Base-by-base conservation (phyloP, 2,797 vertebrate species). In the Trematomus bernacchii region DNA sequence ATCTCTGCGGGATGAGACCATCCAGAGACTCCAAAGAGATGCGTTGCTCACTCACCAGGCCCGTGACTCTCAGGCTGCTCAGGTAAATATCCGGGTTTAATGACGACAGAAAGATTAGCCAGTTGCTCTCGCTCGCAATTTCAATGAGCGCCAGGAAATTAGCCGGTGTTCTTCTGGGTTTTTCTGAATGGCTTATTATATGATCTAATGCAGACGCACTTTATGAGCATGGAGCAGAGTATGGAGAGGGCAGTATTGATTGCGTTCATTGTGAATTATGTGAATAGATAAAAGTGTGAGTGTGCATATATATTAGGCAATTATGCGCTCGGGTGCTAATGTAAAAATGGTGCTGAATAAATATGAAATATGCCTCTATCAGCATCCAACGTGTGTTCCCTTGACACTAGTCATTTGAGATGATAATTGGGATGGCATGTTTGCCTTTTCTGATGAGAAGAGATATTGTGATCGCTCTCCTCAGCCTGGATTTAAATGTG, bases 261-360 rank as follows among this genome's bases (percentile, higher is more conserved):
- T 94, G 89, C 61, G 65, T 85, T 93, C 85, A 89, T 92, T 93
- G 89, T 92, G 92, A 93, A 92, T 92, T 92, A 93, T 93, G 93
- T 93, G 93, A 91, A 93, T 93, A 95, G 93, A 93, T 92, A 93
- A 93, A 93, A 92, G 91, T 89, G 92, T 94, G 93, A 92, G 89
- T 87, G 86, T 92, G 93, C 92, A 95, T 93, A 93, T 93, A 94
- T 92, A 94, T 93, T 89, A 89, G 71, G 66, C 89, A 93, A 94
- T 93, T 93, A 92, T 86, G 76, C 63, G 78, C 85, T 77, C 87
- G 93, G 88, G 89, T 92, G 85, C 85, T 89, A 91, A 93, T 90
- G 86, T 91, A 92, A 86, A 89, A 92, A 90, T 86, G 89, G 83
- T 92, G 91, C 91, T 93, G 90, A 92, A 94, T 92, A 92, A 93